Conservation (phyloP, 2,113 vertebrate genomes). For the Leptobrachium ailaonicum region DNA sequence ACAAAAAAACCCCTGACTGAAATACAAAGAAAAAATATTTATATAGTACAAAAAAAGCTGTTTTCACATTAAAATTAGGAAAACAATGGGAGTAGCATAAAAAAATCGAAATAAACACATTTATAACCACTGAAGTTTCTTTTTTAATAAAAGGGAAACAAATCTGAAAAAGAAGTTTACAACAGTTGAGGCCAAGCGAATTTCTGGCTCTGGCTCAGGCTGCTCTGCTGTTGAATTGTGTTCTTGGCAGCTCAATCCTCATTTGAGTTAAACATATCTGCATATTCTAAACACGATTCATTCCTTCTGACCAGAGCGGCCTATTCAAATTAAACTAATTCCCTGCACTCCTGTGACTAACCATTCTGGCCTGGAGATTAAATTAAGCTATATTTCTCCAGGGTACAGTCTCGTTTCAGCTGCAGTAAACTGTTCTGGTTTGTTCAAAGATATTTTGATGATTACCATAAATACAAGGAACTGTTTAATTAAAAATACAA, state of each 20-base stretch:
- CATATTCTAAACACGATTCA: slow-evolving; percentile 47
- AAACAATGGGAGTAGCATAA: too few relatives aligned
- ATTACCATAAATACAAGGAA: slow-evolving; percentile 49
- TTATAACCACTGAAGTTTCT: too few relatives aligned
- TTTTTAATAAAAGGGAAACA: too few relatives aligned
- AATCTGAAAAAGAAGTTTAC: slow-evolving; percentile 6
- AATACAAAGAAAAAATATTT: too few relatives aligned
- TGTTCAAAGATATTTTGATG: slow-evolving; percentile 51
- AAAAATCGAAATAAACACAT: too few relatives aligned
- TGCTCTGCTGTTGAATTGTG: slow-evolving; percentile 8
- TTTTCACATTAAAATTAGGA: too few relatives aligned
- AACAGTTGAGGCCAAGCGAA: not conserved
- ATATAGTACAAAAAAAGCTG: too few relatives aligned
- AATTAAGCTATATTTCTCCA: slow-evolving; percentile 51
- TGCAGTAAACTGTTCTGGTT: slow-evolving; percentile 48
- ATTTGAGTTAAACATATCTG: slow-evolving; percentile 45
- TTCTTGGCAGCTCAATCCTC: slow-evolving; percentile 38
- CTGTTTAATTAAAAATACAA: slow-evolving; percentile 51
- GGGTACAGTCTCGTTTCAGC: slow-evolving; percentile 40
- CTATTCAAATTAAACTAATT: slow-evolving; percentile 51
- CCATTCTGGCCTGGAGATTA: slow-evolving; percentile 50
- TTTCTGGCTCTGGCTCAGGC: not conserved
- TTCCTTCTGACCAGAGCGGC: slow-evolving; percentile 48
- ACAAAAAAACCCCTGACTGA: too few relatives aligned
- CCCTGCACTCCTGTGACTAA: slow-evolving; percentile 50